Base-by-base conservation (phyloP, 2,888 invertebrate species). In the Sinotaia quadrata region DNA sequence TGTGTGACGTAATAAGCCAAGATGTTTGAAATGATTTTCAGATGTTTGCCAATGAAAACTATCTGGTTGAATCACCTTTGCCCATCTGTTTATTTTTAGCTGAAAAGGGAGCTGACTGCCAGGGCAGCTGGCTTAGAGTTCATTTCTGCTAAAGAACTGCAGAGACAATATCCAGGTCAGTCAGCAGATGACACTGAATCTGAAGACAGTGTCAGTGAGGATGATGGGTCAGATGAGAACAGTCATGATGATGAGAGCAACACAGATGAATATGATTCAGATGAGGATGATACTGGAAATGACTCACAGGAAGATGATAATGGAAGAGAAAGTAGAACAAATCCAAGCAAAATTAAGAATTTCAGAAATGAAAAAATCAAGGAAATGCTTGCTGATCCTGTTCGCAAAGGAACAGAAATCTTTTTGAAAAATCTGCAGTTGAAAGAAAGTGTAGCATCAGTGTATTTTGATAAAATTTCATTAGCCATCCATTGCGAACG, bases 71-170 rank as follows among this genome's bases (percentile, higher is more conserved):
- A n/a, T n/a, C n/a, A n/a, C n/a, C n/a, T n/a, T n/a, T n/a, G n/a
- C n/a, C n/a, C n/a, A n/a, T n/a, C n/a, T n/a, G n/a, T n/a, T n/a
- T n/a, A 49, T 65, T 69, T 75, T 27, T 71, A 83, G 82, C 59
- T 80, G 34, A 75, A 86, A 71, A 76, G 81, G 60, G 86, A 88
- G 61, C 57, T 86, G 67, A 74, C 80, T 56, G 87, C 87, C 0
- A 78, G 79, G 66, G 85, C 84, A 44, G 84, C 86, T 24, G 87
- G 88, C 5, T 72, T 88, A 29, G 81, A 87, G 68, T 86, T 87
- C 73, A 82, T 88, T 33, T 80, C 86, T 31, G 84, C 84, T 4
- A 75, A 68, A 29, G 72, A 80, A 52, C 72, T 81, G 41, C 73
- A 78, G 59, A 75, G 75, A 15, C 75, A 74, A 33, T 72, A 69